phyloP scores from a whole-genome alignment of 2,888 invertebrate genomes.

The Nasonovia ribisnigri region DNA sequence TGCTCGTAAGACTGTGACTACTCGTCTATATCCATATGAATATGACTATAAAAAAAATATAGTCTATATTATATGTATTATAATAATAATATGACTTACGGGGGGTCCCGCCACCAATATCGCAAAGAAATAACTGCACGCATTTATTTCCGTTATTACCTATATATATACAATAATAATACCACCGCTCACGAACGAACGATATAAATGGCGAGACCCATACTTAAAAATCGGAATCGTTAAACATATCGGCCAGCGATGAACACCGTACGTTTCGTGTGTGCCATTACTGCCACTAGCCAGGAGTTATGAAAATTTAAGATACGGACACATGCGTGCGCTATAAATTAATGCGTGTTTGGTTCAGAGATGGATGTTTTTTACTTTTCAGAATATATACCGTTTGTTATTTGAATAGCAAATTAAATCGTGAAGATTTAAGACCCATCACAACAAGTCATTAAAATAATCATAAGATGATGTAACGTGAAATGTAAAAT shows the following conservation, averaged over 20 bases:
- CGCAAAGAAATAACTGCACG: not conserved
- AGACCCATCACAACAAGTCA: not conserved
- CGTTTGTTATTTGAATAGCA: not conserved
- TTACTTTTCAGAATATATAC: not conserved
- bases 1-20: not conserved
- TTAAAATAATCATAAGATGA: slow-evolving; percentile 11
- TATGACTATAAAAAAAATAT: not conserved
- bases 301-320: slow-evolving; percentile 3
- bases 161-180: not conserved
- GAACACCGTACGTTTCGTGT: not conserved
- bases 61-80: not conserved
- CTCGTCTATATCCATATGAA: not conserved
- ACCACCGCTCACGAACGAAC: not conserved
- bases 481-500: not conserved
- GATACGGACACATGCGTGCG: slow-evolving; percentile 9
- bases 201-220: not conserved
- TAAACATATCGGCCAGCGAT: slow-evolving; percentile 47
- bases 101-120: not conserved
- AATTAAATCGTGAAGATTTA: not conserved
- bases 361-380: not conserved
- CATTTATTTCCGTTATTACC: slow-evolving; percentile 41
- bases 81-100: not conserved
- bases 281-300: not conserved
- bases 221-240: slow-evolving; percentile 23
- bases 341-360: slow-evolving; percentile 37